Evolutionary conservation across 2,888 invertebrate species (phyloP).

Genomic region (Nomada flava): DNA sequence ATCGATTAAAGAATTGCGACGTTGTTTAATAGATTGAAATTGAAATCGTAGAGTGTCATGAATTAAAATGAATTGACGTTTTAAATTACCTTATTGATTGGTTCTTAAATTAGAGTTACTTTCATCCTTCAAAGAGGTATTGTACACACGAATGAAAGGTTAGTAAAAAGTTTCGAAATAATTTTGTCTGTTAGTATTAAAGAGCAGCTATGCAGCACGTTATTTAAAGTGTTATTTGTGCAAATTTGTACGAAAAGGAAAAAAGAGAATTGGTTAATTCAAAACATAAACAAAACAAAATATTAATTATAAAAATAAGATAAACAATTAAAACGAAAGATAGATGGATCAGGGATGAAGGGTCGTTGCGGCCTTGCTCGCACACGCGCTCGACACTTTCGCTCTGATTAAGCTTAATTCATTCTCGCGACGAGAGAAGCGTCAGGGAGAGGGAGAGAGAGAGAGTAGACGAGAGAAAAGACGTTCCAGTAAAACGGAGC

Average conservation of each 20-base stretch:
- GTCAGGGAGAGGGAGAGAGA: neutral
- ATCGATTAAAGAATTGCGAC: neutral
- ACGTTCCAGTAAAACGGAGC: slow-evolving; percentile 68
- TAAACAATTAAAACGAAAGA: neutral
- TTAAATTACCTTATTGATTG: neutral
- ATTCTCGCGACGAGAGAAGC: slow-evolving; percentile 71
- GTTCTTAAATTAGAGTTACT: neutral
- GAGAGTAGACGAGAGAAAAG: slow-evolving; percentile 59
- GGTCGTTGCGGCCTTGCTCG: slow-evolving; percentile 73
- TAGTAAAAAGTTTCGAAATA: too few species aligned
- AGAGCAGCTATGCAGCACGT: too few species aligned
- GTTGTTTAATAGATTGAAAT: slow-evolving; percentile 8
- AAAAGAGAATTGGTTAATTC: too few species aligned
- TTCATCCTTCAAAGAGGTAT: neutral
- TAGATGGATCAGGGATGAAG: slow-evolving; percentile 21
- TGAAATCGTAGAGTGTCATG: neutral
- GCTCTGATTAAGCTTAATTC: slow-evolving; percentile 80
- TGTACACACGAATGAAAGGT: neutral
- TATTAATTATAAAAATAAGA: neutral
- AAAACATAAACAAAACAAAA: too few species aligned
- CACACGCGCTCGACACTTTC: slow-evolving; percentile 78
- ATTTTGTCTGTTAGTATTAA: too few species aligned
- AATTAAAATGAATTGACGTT: slow-evolving; percentile 1
- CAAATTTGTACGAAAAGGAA: too few species aligned
- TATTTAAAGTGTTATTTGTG: too few species aligned